Evolutionary conservation across 1,140 invertebrate species (phyloP).

Genomic region (Goniozus legneri): DNA sequence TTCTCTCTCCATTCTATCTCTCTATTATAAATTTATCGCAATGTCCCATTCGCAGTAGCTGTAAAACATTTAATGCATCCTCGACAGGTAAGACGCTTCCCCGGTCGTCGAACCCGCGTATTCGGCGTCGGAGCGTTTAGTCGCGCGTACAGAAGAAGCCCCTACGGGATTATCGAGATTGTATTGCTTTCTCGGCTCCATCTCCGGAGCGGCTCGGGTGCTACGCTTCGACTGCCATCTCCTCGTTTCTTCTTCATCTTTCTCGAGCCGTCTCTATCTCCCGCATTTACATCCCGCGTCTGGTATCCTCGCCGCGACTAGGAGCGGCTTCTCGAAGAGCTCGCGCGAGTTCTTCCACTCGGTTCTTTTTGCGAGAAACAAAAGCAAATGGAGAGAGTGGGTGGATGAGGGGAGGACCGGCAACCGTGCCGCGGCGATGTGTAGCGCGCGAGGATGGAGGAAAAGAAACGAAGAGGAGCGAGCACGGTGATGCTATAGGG

Average conservation of each 20-base stretch:
- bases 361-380: conserved; percentile 39
- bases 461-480: conserved; percentile 20
- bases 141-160: too few species aligned
- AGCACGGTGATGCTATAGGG: conserved; percentile 27
- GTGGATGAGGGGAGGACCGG: conserved; percentile 15
- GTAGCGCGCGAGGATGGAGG: conserved; percentile 16
- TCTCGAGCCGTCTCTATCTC: conserved; percentile 10
- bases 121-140: too few species aligned
- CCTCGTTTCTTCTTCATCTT: conserved; percentile 14
- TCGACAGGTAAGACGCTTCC: too few species aligned
- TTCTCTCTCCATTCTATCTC: too few species aligned
- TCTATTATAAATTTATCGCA: too few species aligned
- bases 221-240: too few species aligned
- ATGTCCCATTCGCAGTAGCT: too few species aligned
- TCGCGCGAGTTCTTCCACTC: conserved; percentile 25
- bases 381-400: conserved; percentile 36
- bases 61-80: too few species aligned
- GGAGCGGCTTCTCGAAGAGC: conserved; percentile 39
- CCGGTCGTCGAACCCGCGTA: too few species aligned
- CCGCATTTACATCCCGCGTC: conserved; percentile 15
- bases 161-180: too few species aligned
- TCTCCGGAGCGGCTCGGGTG: too few species aligned
- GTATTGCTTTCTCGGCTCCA: too few species aligned
- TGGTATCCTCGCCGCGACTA: conserved; percentile 21
- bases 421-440: conserved; percentile 13